Evolutionary conservation across 2,113 vertebrate species (phyloP), one percentile per base, ranked within the genome.

Genomic region (Atrichornis clamosus): DNA sequence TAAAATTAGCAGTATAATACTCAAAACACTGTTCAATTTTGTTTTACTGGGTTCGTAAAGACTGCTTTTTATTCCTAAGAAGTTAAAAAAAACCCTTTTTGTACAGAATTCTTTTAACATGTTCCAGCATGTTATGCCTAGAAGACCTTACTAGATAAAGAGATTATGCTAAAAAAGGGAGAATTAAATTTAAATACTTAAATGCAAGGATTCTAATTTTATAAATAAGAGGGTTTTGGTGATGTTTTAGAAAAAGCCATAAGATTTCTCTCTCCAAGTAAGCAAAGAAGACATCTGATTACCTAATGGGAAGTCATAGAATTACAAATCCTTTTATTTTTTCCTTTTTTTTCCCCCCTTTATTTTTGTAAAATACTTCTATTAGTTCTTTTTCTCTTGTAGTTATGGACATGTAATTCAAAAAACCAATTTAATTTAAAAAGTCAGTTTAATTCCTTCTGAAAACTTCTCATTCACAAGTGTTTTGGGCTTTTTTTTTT

Each of bases 261-360:
- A 39, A 20, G 26, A 62, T 85, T 42, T 50, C 5, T 76, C 76
- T 3, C 67, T 92, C 26, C 14, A 77, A 90, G 50, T n/a, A 78
- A 58, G 30, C 80, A 42, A 83, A 76, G 8, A 42, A 42, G 11
- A 4, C 6, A 37, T 50, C 32, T 46, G 11, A 67, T 67, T 82
- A 74, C 72, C 64, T 87, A 90, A 65, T 72, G 17, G 7, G 11
- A 94, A 90, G 6, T 32, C 3, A 8, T 62, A 74, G 4, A 55
- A 44, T 53, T 73, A 77, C 7, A 82, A 70, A 81, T 69, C 0
- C 5, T 39, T 50, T 52, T 14, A 4, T 20, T 33, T 13, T 13
- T 15, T 35, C 19, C 5, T 21, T 14, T 8, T 6, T 18, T 7
- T n/a, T 11, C 1, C 2, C 1, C 2, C 2, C 3, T 10, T 63